A percentile compares a stretch with the other conserved stretches of the same genome.
These are phyloP conservation scores for Thoracochromis brauschi DNA, from an alignment of 2,113 vertebrate genomes.

Conservation along the genomic window DNA sequence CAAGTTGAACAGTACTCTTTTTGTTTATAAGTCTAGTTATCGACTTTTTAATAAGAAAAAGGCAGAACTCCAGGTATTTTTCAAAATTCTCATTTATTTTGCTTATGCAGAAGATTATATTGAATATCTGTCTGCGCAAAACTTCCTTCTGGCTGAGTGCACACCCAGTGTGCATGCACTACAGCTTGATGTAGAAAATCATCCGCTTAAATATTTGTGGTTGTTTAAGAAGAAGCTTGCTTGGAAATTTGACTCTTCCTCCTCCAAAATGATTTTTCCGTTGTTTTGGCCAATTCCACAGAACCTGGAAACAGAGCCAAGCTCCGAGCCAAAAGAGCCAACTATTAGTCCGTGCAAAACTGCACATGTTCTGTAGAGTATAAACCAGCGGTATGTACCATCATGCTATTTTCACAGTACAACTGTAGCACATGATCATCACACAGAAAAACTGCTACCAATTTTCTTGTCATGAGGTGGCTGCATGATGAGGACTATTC, in stretches of 20 bases:
- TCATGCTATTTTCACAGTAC: background rate
- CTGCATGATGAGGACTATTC: background rate
- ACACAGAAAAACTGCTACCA: background rate
- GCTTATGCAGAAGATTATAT: background rate
- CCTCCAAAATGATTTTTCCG: slow-evolving; percentile 29
- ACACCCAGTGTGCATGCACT: background rate
- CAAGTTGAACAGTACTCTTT: background rate
- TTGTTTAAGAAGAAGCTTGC: background rate
- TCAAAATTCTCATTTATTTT: background rate
- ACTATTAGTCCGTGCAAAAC: background rate
- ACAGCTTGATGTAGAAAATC: background rate
- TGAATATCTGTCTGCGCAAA: background rate
- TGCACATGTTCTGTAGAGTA: background rate
- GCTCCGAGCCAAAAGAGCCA: background rate
- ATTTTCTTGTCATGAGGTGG: background rate
- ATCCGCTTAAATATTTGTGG: slow-evolving; percentile 1
- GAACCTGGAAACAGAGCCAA: background rate
- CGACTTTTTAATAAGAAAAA: background rate
- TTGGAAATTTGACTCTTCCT: slow-evolving; percentile 23
- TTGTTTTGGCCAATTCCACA: slow-evolving; percentile 37
- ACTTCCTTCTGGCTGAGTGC: background rate
- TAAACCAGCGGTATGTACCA: background rate
- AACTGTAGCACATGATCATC: background rate
- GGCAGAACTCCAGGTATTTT: background rate
- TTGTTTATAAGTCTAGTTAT: background rate